A percentile compares a stretch with the other conserved stretches of the same genome.
Conservation (phyloP, 2,888 invertebrate species). For the Hypomecis punctinalis region DNA sequence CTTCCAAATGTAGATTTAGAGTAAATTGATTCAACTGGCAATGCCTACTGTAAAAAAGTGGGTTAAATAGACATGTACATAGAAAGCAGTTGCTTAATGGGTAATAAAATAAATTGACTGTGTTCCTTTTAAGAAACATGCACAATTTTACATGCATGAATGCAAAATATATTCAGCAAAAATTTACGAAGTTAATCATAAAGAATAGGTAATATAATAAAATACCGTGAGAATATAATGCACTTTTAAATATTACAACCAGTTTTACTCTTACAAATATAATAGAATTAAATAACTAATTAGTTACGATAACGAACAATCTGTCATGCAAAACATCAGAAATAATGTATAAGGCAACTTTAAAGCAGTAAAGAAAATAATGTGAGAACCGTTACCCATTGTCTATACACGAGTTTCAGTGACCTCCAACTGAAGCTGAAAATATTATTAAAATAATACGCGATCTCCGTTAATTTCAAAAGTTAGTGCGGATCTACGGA, state of each 20-base stretch:
- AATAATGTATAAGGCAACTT: slow-evolving; percentile 7
- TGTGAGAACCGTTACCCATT: slow-evolving; percentile 14
- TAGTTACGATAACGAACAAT: slow-evolving; percentile 4
- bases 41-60: slow-evolving; percentile 25
- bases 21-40: slow-evolving; percentile 39
- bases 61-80: slow-evolving; percentile 32
- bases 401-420: slow-evolving; percentile 17
- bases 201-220: neutral
- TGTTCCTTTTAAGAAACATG: neutral
- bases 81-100: slow-evolving; percentile 37
- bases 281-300: slow-evolving; percentile 3
- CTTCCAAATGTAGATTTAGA: slow-evolving; percentile 15
- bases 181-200: neutral
- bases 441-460: slow-evolving; percentile 12
- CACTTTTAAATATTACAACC: slow-evolving; percentile 8
- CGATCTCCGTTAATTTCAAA: slow-evolving; percentile 12
- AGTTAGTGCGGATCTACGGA: slow-evolving; percentile 14
- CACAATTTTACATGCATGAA: neutral
- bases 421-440: slow-evolving; percentile 18
- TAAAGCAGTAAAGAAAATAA: slow-evolving; percentile 4
- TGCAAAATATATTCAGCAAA: neutral
- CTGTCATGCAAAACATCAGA: slow-evolving; percentile 1
- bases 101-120: slow-evolving; percentile 24
- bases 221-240: slow-evolving; percentile 12
- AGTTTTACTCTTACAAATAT: slow-evolving; percentile 1